Evolutionary conservation across 2,888 invertebrate species (phyloP), one percentile per base, ranked within the genome.

Genomic region (Polydrusus tereticollis): DNA sequence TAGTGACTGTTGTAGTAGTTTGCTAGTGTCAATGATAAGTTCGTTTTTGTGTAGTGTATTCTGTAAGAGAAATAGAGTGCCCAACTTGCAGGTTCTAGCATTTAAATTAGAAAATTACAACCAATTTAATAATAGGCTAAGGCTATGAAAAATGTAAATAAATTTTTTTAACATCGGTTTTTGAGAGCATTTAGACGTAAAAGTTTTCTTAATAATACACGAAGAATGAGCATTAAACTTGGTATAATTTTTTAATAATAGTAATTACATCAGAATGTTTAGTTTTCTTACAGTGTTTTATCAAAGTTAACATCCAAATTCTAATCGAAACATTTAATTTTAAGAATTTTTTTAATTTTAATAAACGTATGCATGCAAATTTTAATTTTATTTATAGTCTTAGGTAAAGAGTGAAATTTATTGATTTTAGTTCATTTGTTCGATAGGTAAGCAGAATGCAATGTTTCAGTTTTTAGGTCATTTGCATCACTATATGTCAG

Each of bases 1-100:
- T 82, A 82, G 80, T 77, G 75, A 76, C 36, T 69, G 52, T 55
- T 69, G 47, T 62, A 20, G 62, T 62, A 62, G 62, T 45, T 60
- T 10, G 57, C 16, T 36, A 55, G 23, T 64, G n/a, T 29, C 29
- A 38, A 14, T 4, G 21, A 43, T 47, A 20, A 58, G 7, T 5
- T 38, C 16, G 12, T 38, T 21, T 50, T 60, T 60, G 45, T 50
- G 59, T 52, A 67, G 67, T 67, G 67, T 26, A 47, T 67, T 67
- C 58, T 67, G 67, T 47, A 47, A 55, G 26, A 50, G 14, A 55
- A 52, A 55, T 55, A 8, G 52, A 55, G 52, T 29, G 52, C 52
- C 52, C 29, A 29, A 55, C 23, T 26, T 14, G 4, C 20, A 18
- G n/a, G 5, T 20, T 50, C 26, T 29, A 29, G 52, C 52, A 55